Evolutionary conservation across 1,140 invertebrate species (phyloP).

Genomic region (Tetramorium simillimum): DNA sequence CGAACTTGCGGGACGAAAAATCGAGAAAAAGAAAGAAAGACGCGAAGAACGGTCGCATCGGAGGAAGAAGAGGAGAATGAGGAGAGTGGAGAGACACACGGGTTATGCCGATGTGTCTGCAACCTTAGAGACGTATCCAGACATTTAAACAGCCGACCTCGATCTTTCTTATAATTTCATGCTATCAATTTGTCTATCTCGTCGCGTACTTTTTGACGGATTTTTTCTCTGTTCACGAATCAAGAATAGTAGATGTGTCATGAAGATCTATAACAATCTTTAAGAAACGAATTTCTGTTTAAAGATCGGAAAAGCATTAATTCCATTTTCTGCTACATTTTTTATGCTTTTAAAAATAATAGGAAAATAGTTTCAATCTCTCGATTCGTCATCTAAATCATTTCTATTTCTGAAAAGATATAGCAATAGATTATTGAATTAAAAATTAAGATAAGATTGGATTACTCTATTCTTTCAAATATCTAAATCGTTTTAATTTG

Average conservation of each 20-base stretch:
- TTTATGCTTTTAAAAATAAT: not conserved
- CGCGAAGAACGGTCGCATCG: not conserved
- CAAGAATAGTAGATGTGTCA: not conserved
- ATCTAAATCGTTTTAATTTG: not conserved
- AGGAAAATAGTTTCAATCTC: not conserved
- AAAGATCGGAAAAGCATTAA: not conserved
- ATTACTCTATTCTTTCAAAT: not conserved
- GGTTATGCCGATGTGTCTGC: not conserved
- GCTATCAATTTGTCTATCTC: constrained; percentile 27
- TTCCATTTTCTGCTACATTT: not conserved
- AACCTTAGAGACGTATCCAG: constrained; percentile 28
- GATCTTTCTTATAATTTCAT: constrained; percentile 34
- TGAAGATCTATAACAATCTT: not conserved
- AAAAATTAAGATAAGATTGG: not conserved
- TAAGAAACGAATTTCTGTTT: not conserved
- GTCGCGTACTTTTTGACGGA: not conserved
- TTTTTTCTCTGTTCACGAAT: constrained; percentile 11
- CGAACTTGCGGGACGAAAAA: constrained; percentile 22
- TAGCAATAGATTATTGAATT: not conserved
- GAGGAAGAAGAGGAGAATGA: constrained; percentile 7
- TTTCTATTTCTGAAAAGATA: not conserved
- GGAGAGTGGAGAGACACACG: not conserved
- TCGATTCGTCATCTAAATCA: not conserved
- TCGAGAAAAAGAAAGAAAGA: constrained; percentile 14
- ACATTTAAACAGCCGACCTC: constrained; percentile 64